Percentiles rank a stretch among this genome's conserved stretches.
These are phyloP conservation scores for Mormyrops attenuatus DNA, from an alignment of 2,797 vertebrate genomes.

Conservation along the genomic window DNA sequence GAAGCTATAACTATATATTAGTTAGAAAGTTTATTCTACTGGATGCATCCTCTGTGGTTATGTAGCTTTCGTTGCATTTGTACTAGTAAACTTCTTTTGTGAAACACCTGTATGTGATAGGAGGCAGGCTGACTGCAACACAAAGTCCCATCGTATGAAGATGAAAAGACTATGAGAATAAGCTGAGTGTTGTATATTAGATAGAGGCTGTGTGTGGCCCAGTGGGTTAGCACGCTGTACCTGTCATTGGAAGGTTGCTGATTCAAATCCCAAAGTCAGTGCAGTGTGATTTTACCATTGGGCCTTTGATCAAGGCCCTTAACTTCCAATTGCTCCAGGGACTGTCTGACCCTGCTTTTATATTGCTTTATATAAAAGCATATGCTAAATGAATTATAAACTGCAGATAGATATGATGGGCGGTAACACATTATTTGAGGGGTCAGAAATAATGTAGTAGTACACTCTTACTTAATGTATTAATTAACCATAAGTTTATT, in stretches of 20 bases:
- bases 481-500: background rate
- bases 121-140: background rate
- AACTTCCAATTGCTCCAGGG: background rate
- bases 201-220: background rate
- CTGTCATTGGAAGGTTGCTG: background rate
- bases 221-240: background rate
- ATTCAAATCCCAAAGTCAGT: background rate
- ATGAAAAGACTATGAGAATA: background rate
- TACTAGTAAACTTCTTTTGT: background rate
- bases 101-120: background rate
- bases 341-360: background rate
- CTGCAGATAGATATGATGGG: background rate
- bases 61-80: background rate
- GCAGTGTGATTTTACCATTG: background rate
- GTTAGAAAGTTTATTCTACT: background rate
- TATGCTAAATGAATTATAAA: background rate
- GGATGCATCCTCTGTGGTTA: background rate
- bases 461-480: background rate
- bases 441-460: background rate
- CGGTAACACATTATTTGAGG: background rate
- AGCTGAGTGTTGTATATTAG: background rate
- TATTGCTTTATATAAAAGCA: background rate
- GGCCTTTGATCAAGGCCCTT: background rate
- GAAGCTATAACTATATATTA: slow-evolving; percentile 22
- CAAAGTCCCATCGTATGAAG: background rate